Percentiles rank a stretch among this genome's conserved stretches.
phyloP scores from a whole-genome alignment of 1,140 invertebrate species.

The Microplitis demolitor region DNA sequence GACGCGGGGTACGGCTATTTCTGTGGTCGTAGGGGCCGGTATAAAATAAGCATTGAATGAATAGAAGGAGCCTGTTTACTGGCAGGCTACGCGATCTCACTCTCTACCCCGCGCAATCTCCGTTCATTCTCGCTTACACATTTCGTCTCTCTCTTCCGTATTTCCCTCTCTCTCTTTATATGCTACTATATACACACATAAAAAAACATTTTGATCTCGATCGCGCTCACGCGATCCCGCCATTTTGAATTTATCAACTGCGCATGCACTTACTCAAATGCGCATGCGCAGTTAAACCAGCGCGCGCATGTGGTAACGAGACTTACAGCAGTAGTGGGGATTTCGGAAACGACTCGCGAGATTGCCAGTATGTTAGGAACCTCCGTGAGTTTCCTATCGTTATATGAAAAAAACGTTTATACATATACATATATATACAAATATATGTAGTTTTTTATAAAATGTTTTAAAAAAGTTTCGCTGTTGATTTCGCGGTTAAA shows the following conservation, averaged over 20 bases:
- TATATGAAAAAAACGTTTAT: background rate
- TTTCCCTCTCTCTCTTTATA: background rate
- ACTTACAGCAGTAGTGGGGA: constrained; percentile 18
- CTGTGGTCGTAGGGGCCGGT: constrained; percentile 49
- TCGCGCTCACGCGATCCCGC: background rate
- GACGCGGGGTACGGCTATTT: constrained; percentile 51
- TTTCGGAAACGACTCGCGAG: constrained; percentile 14
- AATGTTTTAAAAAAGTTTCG: too few relatives aligned
- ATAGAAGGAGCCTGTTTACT: constrained; percentile 53
- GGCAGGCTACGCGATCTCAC: constrained; percentile 50
- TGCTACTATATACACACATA: background rate
- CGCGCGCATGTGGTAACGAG: constrained; percentile 1
- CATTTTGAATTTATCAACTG: background rate
- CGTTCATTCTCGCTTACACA: constrained; percentile 27
- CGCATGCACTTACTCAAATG: background rate
- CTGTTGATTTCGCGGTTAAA: too few relatives aligned
- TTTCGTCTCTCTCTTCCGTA: background rate
- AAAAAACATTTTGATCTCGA: background rate
- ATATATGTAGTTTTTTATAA: background rate
- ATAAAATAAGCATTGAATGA: constrained; percentile 59
- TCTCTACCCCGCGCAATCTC: constrained; percentile 1
- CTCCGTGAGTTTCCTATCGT: constrained; percentile 42
- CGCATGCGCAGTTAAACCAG: background rate
- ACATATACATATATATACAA: background rate
- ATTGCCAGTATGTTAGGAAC: constrained; percentile 43